Percentiles rank a stretch among this genome's conserved stretches.
Evolutionary conservation across 2,797 vertebrate genomes (phyloP).

Genomic region (Acipenser oxyrinchus): DNA sequence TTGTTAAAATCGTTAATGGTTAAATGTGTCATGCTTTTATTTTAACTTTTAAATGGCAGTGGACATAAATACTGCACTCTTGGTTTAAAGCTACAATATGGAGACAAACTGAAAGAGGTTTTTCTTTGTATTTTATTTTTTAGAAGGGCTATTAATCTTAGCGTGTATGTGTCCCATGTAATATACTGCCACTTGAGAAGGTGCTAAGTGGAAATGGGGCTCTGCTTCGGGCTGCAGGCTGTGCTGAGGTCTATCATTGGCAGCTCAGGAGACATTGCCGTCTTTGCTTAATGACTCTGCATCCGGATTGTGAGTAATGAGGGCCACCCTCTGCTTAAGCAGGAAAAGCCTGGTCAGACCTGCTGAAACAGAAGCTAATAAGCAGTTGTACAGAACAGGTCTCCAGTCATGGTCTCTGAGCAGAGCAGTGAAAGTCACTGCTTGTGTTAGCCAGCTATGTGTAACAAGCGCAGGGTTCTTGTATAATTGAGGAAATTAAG

Average conservation of each 20-base stretch:
- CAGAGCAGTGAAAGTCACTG: background rate
- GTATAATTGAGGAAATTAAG: background rate
- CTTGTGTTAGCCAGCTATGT: background rate
- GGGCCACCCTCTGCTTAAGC: background rate
- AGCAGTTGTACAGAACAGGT: background rate
- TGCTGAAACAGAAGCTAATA: background rate
- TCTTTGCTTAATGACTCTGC: background rate
- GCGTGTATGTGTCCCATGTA: no score
- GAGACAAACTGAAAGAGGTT: no score
- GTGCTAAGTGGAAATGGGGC: no score
- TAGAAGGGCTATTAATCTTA: no score
- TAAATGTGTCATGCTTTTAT: no score
- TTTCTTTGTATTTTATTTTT: no score
- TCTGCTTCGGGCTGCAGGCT: background rate
- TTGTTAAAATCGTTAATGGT: no score
- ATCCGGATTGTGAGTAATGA: constrained; percentile 4
- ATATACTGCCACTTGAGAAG: no score
- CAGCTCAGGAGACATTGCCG: background rate
- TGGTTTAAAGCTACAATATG: no score
- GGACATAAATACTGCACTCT: no score
- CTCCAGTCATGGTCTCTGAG: background rate
- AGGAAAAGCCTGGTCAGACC: background rate
- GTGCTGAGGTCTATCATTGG: background rate
- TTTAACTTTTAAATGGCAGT: no score
- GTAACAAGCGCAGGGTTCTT: background rate